Percentiles rank a stretch among this genome's conserved stretches.
Conservation (phyloP, 2,888 invertebrate species). For the Dynastes tityus region DNA sequence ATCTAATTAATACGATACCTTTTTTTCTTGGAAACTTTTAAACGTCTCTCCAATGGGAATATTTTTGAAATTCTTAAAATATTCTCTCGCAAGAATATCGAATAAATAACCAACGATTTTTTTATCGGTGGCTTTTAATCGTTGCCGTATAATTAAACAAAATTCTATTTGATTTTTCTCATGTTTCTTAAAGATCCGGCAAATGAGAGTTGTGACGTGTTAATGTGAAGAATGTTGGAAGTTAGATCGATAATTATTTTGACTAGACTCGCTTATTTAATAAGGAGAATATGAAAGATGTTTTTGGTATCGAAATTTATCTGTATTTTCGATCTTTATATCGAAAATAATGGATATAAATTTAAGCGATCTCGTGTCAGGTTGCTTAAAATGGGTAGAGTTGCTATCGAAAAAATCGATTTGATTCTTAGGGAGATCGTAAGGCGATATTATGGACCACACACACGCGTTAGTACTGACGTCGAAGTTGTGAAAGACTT, state of each 20-base stretch:
- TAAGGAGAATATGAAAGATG: constrained; percentile 1
- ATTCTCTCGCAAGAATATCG: constrained; percentile 3
- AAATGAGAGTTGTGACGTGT: neutral
- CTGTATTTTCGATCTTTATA: neutral
- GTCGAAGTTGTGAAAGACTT: too few relatives aligned
- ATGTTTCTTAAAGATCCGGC: neutral
- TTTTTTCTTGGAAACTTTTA: constrained; percentile 15
- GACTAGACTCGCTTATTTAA: neutral
- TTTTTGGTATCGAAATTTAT: constrained; percentile 3
- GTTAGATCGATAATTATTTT: constrained; percentile 5
- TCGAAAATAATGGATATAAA: neutral
- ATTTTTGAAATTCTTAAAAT: constrained; percentile 20
- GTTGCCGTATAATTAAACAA: constrained; percentile 17
- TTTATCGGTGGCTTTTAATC: constrained; percentile 21
- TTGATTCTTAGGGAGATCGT: too few relatives aligned
- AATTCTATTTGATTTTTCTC: neutral
- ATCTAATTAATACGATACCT: constrained; percentile 24
- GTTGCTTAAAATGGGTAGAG: neutral
- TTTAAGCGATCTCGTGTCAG: neutral
- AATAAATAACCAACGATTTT: constrained; percentile 12
- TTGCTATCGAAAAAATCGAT: too few relatives aligned
- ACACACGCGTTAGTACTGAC: too few relatives aligned
- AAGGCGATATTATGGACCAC: too few relatives aligned
- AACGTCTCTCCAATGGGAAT: constrained; percentile 3
- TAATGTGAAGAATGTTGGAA: constrained; percentile 3